A percentile compares a stretch with the other conserved stretches of the same genome.
Evolutionary conservation across 2,888 invertebrate genomes (phyloP).

Genomic region (Dryobota labecula): DNA sequence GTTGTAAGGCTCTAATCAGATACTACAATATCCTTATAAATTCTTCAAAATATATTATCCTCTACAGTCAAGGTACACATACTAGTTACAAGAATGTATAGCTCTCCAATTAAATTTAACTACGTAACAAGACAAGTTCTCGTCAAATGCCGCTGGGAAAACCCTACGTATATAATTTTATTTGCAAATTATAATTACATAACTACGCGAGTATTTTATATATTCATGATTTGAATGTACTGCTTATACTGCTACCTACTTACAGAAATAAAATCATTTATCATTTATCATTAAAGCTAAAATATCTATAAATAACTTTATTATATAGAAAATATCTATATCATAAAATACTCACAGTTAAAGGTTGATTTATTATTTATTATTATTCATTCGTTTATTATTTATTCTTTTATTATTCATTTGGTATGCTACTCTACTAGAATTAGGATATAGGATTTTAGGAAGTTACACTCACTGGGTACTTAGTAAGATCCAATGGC

Average conservation of each 20-base stretch:
- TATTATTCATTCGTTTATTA: too few species aligned
- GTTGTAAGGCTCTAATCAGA: not conserved
- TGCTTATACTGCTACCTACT: too few species aligned
- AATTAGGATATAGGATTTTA: not conserved
- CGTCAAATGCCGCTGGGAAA: constrained; percentile 7
- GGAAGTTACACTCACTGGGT: not conserved
- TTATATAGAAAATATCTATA: too few species aligned
- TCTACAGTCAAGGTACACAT: not conserved
- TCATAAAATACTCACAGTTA: too few species aligned
- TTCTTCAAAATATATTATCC: constrained; percentile 16
- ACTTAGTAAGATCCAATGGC: not conserved
- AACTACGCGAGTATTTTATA: constrained; percentile 16
- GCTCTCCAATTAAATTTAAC: constrained; percentile 18
- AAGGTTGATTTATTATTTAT: too few species aligned
- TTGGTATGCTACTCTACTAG: too few species aligned
- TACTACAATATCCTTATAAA: constrained; percentile 8
- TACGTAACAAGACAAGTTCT: constrained; percentile 16
- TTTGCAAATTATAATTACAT: constrained; percentile 3
- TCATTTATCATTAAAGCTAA: too few species aligned
- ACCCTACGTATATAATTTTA: not conserved
- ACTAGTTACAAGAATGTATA: constrained; percentile 20
- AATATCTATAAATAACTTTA: too few species aligned
- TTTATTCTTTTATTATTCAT: too few species aligned
- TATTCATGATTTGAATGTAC: not conserved
- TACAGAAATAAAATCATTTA: too few species aligned